Evolutionary conservation across 2,888 invertebrate genomes (phyloP).

Genomic region (Branchipolynoe longqiensis): DNA sequence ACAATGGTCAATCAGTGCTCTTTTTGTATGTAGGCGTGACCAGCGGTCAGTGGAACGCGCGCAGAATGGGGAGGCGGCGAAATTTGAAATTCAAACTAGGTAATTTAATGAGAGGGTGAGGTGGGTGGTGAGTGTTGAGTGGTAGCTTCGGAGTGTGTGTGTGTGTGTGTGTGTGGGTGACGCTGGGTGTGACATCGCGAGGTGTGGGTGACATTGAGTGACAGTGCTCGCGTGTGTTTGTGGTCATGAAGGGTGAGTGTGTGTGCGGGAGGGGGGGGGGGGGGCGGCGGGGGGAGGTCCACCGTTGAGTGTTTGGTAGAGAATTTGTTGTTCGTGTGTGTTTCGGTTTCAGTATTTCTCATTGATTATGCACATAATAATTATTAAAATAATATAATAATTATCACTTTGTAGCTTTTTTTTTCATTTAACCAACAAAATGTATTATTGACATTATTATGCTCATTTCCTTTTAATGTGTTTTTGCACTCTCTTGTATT

Average conservation of each 20-base stretch:
- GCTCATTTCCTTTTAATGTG: too few relatives aligned
- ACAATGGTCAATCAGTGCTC: neutral
- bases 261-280: neutral
- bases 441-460: too few relatives aligned
- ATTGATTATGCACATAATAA: too few relatives aligned
- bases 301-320: neutral
- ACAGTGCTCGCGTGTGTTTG: too few relatives aligned
- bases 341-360: too few relatives aligned
- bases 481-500: too few relatives aligned
- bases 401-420: too few relatives aligned
- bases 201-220: neutral
- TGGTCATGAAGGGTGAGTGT: too few relatives aligned
- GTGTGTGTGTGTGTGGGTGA: neutral
- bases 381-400: too few relatives aligned
- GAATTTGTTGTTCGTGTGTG: too few relatives aligned
- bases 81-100: constrained; percentile 18
- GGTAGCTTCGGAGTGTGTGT: neutral
- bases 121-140: neutral
- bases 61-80: neutral
- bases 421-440: too few relatives aligned
- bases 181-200: neutral
- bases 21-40: neutral
- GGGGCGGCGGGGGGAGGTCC: neutral
- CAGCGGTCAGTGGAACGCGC: neutral
- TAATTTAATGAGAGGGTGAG: constrained; percentile 3